phyloP scores from a whole-genome alignment of 2,113 vertebrate species.

The Hippocampus barbouri region DNA sequence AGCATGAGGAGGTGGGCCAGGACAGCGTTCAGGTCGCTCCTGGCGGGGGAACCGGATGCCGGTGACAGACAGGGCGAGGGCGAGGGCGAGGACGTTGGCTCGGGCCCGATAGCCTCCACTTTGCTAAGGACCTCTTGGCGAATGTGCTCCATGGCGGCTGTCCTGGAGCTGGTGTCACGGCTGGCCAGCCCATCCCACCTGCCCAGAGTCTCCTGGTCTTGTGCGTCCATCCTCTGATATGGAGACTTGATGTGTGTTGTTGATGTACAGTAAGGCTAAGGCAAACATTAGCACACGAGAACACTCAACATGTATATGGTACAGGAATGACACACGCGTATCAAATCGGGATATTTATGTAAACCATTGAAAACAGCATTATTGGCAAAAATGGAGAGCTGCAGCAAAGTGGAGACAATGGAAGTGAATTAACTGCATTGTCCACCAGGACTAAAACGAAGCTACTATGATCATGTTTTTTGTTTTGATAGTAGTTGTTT shows the following conservation, averaged over 20 bases:
- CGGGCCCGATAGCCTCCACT: slow-evolving; percentile 67
- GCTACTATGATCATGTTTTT: too few relatives aligned
- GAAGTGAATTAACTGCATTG: too few relatives aligned
- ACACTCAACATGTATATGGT: not conserved
- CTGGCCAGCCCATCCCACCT: slow-evolving; percentile 85
- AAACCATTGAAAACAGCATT: not conserved
- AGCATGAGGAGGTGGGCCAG: slow-evolving; percentile 89
- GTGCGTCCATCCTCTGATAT: slow-evolving; percentile 76
- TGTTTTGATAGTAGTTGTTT: too few relatives aligned
- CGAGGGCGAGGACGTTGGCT: slow-evolving; percentile 20
- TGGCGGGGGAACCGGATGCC: slow-evolving; percentile 17
- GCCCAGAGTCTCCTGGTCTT: slow-evolving; percentile 74
- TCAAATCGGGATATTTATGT: not conserved
- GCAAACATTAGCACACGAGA: slow-evolving; percentile 1
- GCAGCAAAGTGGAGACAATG: not conserved
- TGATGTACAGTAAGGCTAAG: slow-evolving; percentile 41
- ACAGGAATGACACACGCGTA: not conserved
- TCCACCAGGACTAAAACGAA: too few relatives aligned
- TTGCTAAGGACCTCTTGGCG: slow-evolving; percentile 77
- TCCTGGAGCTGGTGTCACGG: slow-evolving; percentile 74
- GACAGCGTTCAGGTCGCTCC: slow-evolving; percentile 76
- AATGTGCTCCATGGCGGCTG: slow-evolving; percentile 80
- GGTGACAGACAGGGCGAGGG: slow-evolving; percentile 14
- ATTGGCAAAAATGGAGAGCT: not conserved
- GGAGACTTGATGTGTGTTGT: slow-evolving; percentile 34